phyloP scores from a whole-genome alignment of 2,888 invertebrate species.

The Zonitis immaculata region DNA sequence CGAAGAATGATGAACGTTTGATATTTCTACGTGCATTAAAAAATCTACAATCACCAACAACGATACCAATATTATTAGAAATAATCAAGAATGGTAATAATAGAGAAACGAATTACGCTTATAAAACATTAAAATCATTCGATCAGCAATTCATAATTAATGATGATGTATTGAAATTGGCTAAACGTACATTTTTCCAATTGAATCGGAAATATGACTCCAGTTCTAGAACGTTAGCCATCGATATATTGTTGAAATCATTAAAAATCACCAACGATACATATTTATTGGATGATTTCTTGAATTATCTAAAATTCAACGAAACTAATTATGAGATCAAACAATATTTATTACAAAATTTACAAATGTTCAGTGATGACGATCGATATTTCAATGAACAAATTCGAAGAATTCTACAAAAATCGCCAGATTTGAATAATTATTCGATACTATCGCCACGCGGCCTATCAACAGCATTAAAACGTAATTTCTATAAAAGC shows the following conservation, averaged over 20 bases:
- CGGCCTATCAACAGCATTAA: constrained; percentile 71
- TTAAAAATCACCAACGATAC: constrained; percentile 53
- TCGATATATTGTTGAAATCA: constrained; percentile 64
- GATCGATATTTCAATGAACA: constrained; percentile 47
- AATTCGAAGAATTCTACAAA: constrained; percentile 46
- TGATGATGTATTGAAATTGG: constrained; percentile 47
- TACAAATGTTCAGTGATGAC: constrained; percentile 56
- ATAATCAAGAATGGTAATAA: constrained; percentile 52
- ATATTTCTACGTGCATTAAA: constrained; percentile 64
- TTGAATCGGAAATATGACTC: constrained; percentile 58
- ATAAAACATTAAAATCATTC: constrained; percentile 61
- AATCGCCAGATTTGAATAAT: constrained; percentile 55
- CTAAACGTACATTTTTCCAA: constrained; percentile 59
- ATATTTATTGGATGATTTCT: constrained; percentile 53
- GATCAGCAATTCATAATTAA: constrained; percentile 43
- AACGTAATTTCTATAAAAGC: constrained; percentile 57
- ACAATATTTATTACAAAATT: constrained; percentile 59
- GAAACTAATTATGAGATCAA: constrained; percentile 62
- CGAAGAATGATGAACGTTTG: constrained; percentile 54
- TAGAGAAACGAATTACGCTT: constrained; percentile 59
- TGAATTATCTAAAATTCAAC: constrained; percentile 45
- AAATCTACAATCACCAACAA: constrained; percentile 60
- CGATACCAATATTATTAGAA: constrained; percentile 58
- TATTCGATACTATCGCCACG: constrained; percentile 65
- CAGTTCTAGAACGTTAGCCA: constrained; percentile 64